A percentile compares a stretch with the other conserved stretches of the same genome.
phyloP scores from a whole-genome alignment of 2,888 invertebrate genomes.

The Sarcophaga rosellei region DNA sequence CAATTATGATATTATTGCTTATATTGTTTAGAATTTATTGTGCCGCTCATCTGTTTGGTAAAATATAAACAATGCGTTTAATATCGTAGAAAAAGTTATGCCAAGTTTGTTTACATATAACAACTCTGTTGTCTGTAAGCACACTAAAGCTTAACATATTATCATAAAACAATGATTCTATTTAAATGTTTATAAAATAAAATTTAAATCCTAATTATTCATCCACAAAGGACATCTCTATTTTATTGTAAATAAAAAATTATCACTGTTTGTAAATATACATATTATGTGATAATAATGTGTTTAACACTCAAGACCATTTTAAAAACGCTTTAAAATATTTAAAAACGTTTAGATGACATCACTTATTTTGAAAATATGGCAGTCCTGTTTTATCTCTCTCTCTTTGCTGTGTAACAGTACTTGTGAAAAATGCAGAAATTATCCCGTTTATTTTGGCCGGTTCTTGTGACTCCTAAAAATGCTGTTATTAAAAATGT shows the following conservation, averaged over 20 bases:
- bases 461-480: slow-evolving; percentile 85
- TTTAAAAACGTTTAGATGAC: not conserved
- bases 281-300: no score
- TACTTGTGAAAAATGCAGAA: slow-evolving; percentile 80
- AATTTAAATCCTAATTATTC: no score
- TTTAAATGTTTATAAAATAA: no score
- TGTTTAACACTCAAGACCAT: no score
- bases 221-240: no score
- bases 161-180: no score
- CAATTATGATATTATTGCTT: not conserved
- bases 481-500: slow-evolving; percentile 84
- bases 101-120: not conserved
- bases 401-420: not conserved
- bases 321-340: not conserved
- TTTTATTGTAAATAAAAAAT: no score
- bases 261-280: no score
- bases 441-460: slow-evolving; percentile 88
- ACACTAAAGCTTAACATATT: not conserved
- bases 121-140: not conserved
- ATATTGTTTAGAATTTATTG: not conserved
- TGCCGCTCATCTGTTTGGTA: not conserved
- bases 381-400: not conserved
- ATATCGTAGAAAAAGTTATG: slow-evolving; percentile 8
- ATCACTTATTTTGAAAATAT: not conserved
- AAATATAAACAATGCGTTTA: not conserved